Evolutionary conservation across 2,113 vertebrate genomes (phyloP).

Genomic region (Rhabdomys dilectus): DNA sequence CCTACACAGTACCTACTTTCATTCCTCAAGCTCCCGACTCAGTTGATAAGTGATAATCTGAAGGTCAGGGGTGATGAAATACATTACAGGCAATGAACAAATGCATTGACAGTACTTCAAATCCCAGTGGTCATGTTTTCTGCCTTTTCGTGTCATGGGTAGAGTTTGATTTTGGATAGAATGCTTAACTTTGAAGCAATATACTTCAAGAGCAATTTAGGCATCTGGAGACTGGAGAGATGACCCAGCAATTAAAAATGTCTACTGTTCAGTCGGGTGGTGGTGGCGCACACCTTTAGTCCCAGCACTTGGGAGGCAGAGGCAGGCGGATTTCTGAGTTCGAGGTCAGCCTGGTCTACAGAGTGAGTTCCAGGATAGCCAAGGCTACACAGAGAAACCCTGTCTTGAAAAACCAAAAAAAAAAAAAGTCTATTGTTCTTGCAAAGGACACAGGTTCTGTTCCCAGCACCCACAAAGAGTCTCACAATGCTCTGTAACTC

Average conservation of each 20-base stretch:
- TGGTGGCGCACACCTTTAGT: too few relatives aligned
- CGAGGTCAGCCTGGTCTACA: too few relatives aligned
- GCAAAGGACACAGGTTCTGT: background rate
- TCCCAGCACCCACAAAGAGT: background rate
- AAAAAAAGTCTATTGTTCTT: background rate
- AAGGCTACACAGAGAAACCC: too few relatives aligned
- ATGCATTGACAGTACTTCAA: background rate
- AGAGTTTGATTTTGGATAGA: conserved; percentile 30
- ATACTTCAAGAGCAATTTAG: conserved; percentile 34
- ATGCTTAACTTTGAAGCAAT: conserved; percentile 49
- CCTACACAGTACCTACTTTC: conserved; percentile 34
- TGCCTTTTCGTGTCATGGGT: background rate
- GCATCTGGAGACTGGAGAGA: background rate
- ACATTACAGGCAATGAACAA: conserved; percentile 21
- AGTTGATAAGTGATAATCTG: conserved; percentile 47
- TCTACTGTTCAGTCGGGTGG: too few relatives aligned
- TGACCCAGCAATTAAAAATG: background rate
- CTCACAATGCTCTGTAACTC: background rate
- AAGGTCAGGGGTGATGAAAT: conserved; percentile 2
- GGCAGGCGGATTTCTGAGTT: too few relatives aligned
- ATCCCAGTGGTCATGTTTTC: background rate
- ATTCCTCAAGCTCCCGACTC: conserved; percentile 12
- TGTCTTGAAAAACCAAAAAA: too few relatives aligned
- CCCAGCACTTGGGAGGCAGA: too few relatives aligned
- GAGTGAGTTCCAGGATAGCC: too few relatives aligned